Evolutionary conservation across 2,888 invertebrate genomes (phyloP).

Genomic region (Scaptomyza caliginosa): DNA sequence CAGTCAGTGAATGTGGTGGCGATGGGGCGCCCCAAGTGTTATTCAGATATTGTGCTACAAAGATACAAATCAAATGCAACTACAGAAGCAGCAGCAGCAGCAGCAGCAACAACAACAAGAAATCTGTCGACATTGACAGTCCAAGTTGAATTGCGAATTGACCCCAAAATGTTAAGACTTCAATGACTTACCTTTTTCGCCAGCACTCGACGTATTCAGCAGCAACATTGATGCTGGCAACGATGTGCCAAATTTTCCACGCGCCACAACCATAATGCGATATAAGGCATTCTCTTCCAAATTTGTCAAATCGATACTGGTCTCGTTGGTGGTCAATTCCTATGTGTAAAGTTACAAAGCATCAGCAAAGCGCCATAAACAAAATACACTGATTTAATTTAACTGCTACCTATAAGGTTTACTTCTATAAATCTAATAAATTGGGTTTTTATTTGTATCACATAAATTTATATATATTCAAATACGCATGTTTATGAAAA

Average conservation of each 20-base stretch:
- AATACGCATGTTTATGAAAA: background rate
- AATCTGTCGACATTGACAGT: conserved; percentile 30
- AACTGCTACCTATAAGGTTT: background rate
- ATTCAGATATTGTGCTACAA: conserved; percentile 31
- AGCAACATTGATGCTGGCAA: conserved; percentile 92
- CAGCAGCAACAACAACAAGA: conserved; percentile 11
- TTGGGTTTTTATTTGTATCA: background rate
- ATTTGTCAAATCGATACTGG: conserved; percentile 86
- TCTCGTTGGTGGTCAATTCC: conserved; percentile 89
- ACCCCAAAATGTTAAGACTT: conserved; percentile 29
- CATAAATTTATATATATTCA: background rate
- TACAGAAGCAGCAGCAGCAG: conserved; percentile 3
- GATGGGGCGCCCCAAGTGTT: conserved; percentile 88
- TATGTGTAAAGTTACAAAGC: conserved; percentile 81
- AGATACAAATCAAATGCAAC: conserved; percentile 5
- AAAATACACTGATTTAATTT: background rate
- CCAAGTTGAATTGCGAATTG: conserved; percentile 19
- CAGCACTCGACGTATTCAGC: conserved; percentile 86
- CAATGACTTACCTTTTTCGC: conserved; percentile 68
- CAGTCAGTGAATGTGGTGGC: conserved; percentile 91
- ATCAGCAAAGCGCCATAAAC: background rate
- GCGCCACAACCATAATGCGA: conserved; percentile 91
- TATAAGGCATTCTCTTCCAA: conserved; percentile 89
- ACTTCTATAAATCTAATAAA: background rate
- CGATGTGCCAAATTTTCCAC: conserved; percentile 91